Base-by-base conservation (phyloP, 1,140 invertebrate species). In the Phthorimaea operculella region DNA sequence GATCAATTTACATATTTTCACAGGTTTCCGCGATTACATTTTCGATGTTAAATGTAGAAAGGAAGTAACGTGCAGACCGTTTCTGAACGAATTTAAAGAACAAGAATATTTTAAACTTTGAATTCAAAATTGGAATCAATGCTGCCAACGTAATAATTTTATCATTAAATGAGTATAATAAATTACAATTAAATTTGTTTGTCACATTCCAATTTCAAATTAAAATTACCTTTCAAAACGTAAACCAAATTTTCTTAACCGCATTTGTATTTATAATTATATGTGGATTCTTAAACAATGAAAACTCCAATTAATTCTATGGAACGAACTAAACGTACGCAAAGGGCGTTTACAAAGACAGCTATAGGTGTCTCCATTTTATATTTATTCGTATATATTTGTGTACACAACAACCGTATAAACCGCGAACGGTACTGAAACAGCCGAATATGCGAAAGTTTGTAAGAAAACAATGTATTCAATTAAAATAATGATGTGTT, bases 1-100 rank as follows among this genome's bases (percentile, higher is more conserved):
- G 81, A 82, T 79, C 79, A 78, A 84, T 84, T 84, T 84, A 79
- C 81, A 84, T 84, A 83, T 82, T 76, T 79, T 79, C 73, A 76
- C 76, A 80, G 80, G 80, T 80, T 82, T 76, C 73, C 64, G 61
- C 68, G 68, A 71, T 76, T 73, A 72, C 68, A 62, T 72, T 77
- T 66, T 39, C 21, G 66, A 66, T 64, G 58, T 70, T 48, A 52
- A 45, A 55, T 36, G 21, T 39, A 10, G 36, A 39, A 39, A 12
- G n/a, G 36, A 39, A 39, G n/a, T 39, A 39, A 39, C 36, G 36
- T 39, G 36, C n/a, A 39, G 36, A 5, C 10, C 10, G 36, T 39
- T 39, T 39, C n/a, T 39, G 36, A 39, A 39, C 36, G 21, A 28
- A 28, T 28, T 28, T 28, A 28, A 28, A 28, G 21, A 28, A 28